Evolutionary conservation across 2,113 vertebrate species (phyloP).

Genomic region (Cynocephalus volans): DNA sequence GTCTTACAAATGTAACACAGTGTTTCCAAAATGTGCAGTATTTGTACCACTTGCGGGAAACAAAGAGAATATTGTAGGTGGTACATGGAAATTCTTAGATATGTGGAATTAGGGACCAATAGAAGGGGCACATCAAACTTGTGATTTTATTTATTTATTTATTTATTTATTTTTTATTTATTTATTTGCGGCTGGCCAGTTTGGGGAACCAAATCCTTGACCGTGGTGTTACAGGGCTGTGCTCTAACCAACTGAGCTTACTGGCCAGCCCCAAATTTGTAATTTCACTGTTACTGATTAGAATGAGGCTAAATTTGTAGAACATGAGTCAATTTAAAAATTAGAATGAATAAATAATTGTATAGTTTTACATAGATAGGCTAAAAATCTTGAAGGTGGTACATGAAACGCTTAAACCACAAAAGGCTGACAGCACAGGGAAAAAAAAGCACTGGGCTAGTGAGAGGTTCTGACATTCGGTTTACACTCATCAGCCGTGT

Average conservation of each 20-base stretch:
- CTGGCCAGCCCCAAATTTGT: too few species aligned
- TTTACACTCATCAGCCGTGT: background rate
- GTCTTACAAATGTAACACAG: background rate
- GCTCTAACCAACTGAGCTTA: too few species aligned
- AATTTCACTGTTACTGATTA: background rate
- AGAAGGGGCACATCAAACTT: background rate
- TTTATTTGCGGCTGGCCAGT: too few species aligned
- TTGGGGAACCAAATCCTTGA: too few species aligned
- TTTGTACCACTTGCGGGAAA: background rate
- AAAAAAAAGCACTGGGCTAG: accelerated
- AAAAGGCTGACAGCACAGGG: background rate
- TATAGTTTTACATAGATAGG: too few species aligned
- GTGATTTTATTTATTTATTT: background rate
- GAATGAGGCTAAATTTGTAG: background rate
- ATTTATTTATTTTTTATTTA: too few species aligned
- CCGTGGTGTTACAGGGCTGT: too few species aligned
- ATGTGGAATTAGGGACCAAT: background rate
- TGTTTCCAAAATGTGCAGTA: background rate
- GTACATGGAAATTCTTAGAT: background rate
- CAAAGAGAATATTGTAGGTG: background rate
- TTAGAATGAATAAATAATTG: background rate
- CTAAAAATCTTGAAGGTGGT: background rate
- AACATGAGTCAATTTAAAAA: background rate
- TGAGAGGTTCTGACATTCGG: background rate
- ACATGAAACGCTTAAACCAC: background rate